Base-by-base conservation (phyloP, 53 echinoderm and acorn worm species). In the Paelopatides confundens region DNA sequence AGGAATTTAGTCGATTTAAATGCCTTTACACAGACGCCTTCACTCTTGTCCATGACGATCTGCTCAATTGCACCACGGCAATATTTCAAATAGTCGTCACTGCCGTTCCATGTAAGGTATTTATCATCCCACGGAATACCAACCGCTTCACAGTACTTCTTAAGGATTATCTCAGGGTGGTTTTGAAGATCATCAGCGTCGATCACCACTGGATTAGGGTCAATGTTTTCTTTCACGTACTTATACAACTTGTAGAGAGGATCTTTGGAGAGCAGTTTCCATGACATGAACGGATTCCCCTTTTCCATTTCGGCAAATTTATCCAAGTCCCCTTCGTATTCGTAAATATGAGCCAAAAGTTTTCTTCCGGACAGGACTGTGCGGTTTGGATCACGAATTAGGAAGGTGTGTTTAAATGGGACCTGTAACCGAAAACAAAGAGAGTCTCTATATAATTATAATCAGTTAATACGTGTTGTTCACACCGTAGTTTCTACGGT, bases 141-240 rank as follows among this genome's bases (percentile, higher is more conserved):
- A 17, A 82, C 62, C 15, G 82, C 62, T 26, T 58, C 58, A 17
- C 58, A 82, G 36, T 82, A 82, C 36, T 82, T 82, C 17, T 21
- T 54, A 1, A 82, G 58, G 63, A 82, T 38, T 29, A 31, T 14
- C 0, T 62, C 63, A 3, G 82, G 58, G n/a, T 82, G 40, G 34
- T 82, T 82, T 52, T 62, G 82, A 58, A 82, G 82, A 53, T 82
- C 82, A 27, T 82, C 82, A 5, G 82, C 82, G 26, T 82, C 82
- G 10, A 82, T 82, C n/a, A 82, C 63, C 18, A 82, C 34, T 34
- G 82, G 82, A 31, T 62, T 52, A 17, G 82, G 82, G 33, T 82
- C 82, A 8, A 82, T 0, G 17, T 52, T 82, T 62, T 82, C 82
- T 27, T 38, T 58, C 8, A 82, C 82, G 62, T 82, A 58, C 24